Evolutionary conservation across 35 echinoderm and acorn worm species (phyloP), one percentile per base, ranked within the genome.

Genomic region (Apostichopus californicus): DNA sequence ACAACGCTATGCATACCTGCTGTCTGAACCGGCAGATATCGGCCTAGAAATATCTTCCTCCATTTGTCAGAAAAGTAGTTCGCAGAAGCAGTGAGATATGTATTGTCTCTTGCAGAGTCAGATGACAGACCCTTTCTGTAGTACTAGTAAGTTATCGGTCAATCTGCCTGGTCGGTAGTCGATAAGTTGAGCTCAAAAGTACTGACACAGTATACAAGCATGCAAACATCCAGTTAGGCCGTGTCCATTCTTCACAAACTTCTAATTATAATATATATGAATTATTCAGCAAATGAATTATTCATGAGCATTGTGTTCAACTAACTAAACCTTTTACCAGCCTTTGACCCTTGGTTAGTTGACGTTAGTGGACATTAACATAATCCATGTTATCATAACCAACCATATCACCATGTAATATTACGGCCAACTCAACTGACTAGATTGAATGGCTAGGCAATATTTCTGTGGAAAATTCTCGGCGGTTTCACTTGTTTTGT

Each of bases 351-450:
- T 85, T 55, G 54, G 81, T 85, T 85, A 85, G 81, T 85, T 85
- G 81, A 85, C 81, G 81, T 85, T 85, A 85, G 81, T 85, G 81
- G 81, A 85, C 57, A 93, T 93, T 93, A 93, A 93, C 92, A 93
- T 93, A 93, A 93, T 93, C 92, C 92, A 93, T 93, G 92, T 93
- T 93, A 87, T 87, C 92, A 93, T 87, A 93, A 85, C 81, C 81
- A 85, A 85, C 81, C 81, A 60, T 85, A 85, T 85, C 81, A 85
- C 81, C 81, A 85, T 85, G 81, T 85, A 85, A 85, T 85, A 85
- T 85, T n/a, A 85, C 57, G 81, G 57, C 81, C 54, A 85, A 85
- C 81, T 85, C 54, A 85, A 85, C 81, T 85, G 81, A 85, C 81
- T 85, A 85, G 57, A 85, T 58, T 85, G 81, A 9, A 58, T 17